Evolutionary conservation across 1,140 invertebrate species (phyloP).

Genomic region (Drosophila elegans): DNA sequence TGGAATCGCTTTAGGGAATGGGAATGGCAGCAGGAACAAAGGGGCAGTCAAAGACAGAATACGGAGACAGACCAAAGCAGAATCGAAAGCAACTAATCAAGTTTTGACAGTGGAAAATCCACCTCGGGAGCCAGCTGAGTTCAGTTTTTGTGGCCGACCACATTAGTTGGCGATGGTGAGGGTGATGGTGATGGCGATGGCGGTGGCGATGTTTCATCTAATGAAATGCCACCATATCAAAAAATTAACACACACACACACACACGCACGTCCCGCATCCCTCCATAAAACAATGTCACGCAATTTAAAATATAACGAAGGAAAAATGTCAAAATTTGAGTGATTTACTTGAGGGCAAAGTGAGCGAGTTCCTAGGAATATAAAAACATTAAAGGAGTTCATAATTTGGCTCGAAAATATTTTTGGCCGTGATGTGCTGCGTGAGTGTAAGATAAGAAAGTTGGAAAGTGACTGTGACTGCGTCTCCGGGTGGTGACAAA

Average conservation of each 20-base stretch:
- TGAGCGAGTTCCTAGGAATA: slow-evolving; percentile 63
- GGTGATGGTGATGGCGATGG: slow-evolving; percentile 27
- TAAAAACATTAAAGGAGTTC: slow-evolving; percentile 68
- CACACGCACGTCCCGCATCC: slow-evolving; percentile 36
- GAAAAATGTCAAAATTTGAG: slow-evolving; percentile 82
- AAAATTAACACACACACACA: slow-evolving; percentile 41
- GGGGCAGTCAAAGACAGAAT: slow-evolving; percentile 5
- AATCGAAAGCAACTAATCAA: slow-evolving; percentile 77
- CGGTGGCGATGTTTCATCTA: slow-evolving; percentile 49
- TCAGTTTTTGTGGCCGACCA: slow-evolving; percentile 35
- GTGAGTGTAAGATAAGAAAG: slow-evolving; percentile 56
- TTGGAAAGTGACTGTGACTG: slow-evolving; percentile 44
- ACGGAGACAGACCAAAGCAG: slow-evolving; percentile 33
- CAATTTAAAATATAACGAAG: slow-evolving; percentile 66
- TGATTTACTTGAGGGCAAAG: slow-evolving; percentile 74
- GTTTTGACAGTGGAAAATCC: slow-evolving; percentile 76
- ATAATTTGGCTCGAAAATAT: slow-evolving; percentile 54
- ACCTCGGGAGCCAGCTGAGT: slow-evolving; percentile 62
- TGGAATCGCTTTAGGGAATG: slow-evolving; percentile 20
- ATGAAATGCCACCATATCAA: slow-evolving; percentile 68
- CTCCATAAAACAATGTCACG: slow-evolving; percentile 82
- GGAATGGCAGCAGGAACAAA: slow-evolving; percentile 28
- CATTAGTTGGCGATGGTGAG: slow-evolving; percentile 6
- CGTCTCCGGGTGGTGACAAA: slow-evolving; percentile 18
- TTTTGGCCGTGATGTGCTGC: slow-evolving; percentile 36